Conservation (phyloP, 2,888 invertebrate genomes). For the Notocelia uddmanniana region DNA sequence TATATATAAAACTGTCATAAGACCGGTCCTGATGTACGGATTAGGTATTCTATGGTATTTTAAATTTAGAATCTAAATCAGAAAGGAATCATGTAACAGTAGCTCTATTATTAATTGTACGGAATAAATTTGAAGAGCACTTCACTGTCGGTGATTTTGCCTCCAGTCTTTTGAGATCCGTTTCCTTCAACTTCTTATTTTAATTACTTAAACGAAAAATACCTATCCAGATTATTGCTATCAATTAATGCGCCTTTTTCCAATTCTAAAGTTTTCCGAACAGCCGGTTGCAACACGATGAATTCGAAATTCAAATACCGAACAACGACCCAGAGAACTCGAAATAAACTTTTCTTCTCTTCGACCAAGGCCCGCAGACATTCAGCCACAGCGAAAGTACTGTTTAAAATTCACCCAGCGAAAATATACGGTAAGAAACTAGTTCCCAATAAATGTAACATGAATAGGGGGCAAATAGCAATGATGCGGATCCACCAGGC, state of each 20-base stretch:
- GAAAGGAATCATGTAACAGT: too few species aligned
- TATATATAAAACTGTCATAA: too few species aligned
- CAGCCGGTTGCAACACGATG: conserved; percentile 1
- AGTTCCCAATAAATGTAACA: conserved; percentile 44
- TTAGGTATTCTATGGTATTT: too few species aligned
- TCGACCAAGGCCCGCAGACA: conserved; percentile 6
- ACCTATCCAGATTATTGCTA: neutral
- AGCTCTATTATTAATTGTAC: too few species aligned
- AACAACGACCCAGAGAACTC: neutral
- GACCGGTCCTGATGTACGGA: too few species aligned
- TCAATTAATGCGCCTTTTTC: neutral
- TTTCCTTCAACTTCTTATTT: too few species aligned
- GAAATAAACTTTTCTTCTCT: conserved; percentile 27
- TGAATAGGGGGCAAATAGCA: conserved; percentile 42
- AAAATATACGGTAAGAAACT: conserved; percentile 35
- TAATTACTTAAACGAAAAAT: too few species aligned
- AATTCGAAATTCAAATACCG: conserved; percentile 25
- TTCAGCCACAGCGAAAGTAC: conserved; percentile 28
- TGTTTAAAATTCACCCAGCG: conserved; percentile 43
- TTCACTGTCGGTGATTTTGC: too few species aligned
- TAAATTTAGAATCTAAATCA: too few species aligned
- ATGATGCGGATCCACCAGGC: conserved; percentile 37
- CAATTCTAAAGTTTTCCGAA: conserved; percentile 4
- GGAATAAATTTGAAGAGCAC: too few species aligned
- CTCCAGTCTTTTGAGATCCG: neutral